Percentiles rank a stretch among this genome's conserved stretches.
These are phyloP conservation scores for Tinamus guttatus DNA, from an alignment of 2,113 vertebrate species.

Conservation along the genomic window DNA sequence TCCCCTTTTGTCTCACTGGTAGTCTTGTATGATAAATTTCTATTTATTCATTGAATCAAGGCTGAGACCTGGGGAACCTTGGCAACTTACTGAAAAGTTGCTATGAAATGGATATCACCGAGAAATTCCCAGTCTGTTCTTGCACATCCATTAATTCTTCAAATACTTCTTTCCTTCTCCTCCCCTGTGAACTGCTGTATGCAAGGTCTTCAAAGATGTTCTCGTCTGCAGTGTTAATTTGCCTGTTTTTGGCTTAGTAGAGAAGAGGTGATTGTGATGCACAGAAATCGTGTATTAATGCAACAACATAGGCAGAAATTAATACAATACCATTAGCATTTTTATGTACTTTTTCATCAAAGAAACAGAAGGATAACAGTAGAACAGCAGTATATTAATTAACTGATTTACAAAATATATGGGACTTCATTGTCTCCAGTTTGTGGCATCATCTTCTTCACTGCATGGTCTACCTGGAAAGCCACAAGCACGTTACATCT, in stretches of 20 bases:
- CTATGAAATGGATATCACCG: not conserved
- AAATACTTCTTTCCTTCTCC: not conserved
- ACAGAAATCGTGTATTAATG: not conserved
- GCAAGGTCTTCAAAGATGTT: not conserved
- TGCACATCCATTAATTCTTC: not conserved
- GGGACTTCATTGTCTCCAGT: not conserved
- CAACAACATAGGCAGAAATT: not conserved
- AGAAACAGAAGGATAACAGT: not conserved
- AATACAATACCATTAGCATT: not conserved
- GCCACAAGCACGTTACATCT: not conserved
- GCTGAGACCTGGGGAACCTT: not conserved
- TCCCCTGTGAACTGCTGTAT: not conserved
- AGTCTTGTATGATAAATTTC: not conserved
- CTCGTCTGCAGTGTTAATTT: not conserved
- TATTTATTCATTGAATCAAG: constrained; percentile 3
- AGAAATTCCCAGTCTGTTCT: not conserved
- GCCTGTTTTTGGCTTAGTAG: not conserved
- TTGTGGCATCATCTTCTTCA: not conserved
- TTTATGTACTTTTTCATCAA: not conserved
- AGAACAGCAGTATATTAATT: not conserved
- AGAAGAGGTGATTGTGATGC: not conserved
- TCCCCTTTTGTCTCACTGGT: constrained; percentile 5
- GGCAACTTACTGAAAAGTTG: not conserved
- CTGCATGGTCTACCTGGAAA: not conserved
- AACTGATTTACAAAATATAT: not conserved